Evolutionary conservation across 2,113 vertebrate genomes (phyloP), one percentile per base, ranked within the genome.

Genomic region (Paedocypris sp.): DNA sequence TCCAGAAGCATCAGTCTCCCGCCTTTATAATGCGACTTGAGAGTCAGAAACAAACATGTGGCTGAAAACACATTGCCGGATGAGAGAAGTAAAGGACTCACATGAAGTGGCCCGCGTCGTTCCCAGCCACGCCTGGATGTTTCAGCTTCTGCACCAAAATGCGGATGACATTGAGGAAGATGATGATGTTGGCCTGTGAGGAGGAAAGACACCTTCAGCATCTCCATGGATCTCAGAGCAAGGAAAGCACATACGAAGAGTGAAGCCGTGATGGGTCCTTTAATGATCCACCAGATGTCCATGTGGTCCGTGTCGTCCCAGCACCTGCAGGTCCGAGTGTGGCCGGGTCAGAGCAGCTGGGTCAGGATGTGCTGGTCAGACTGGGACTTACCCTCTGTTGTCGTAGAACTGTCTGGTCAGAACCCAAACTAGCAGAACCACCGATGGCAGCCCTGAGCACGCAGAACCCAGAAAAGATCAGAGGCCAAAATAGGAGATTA

Each of bases 141-240:
- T 82, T 84, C 18, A 87, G 79, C 64, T 87, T 87, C 58, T 87
- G 77, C 7, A 87, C 80, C 67, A 87, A 75, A 62, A 85, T 85
- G 31, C 85, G 78, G 70, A 85, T 85, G 60, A 87, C 84, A 3
- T 83, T 86, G 58, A 87, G 54, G 33, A 87, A 87, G 73, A 87
- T 87, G 60, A 85, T 63, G 2, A 86, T 83, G 72, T 87, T 87
- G 57, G 83, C 69, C 85, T 86, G 69, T 26, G 1, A 36, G 4
- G 39, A 4, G 35, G 5, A 32, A 15, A 11, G 6, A 15, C 19
- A 8, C n/a, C n/a, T n/a, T n/a, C n/a, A n/a, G n/a, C n/a, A n/a
- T n/a, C n/a, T n/a, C n/a, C n/a, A n/a, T n/a, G n/a, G n/a, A n/a
- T n/a, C n/a, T n/a, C 42, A n/a, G 16, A 45, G 4, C 36, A 13